Evolutionary conservation across 2,797 vertebrate species (phyloP).

Genomic region (Macrochelys suwanniensis): DNA sequence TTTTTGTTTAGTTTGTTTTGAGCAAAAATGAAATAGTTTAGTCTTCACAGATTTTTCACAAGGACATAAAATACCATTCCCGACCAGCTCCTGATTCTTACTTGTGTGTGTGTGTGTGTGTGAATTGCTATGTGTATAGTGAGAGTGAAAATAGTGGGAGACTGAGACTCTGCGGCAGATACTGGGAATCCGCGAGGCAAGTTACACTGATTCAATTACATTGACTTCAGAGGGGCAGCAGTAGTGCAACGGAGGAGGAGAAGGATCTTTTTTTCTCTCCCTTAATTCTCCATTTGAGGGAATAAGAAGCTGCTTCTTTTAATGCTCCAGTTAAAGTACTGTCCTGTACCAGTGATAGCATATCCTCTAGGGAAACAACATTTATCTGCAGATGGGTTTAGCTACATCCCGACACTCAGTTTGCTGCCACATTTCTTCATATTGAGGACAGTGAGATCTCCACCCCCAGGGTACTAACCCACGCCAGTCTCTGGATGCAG

Average conservation of each 20-base stretch:
- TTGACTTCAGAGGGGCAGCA: background rate
- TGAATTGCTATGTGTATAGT: background rate
- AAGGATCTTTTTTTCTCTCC: background rate
- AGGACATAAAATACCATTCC: background rate
- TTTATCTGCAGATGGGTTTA: background rate
- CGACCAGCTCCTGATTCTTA: no score
- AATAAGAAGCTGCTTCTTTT: conserved; percentile 21
- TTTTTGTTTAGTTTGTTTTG: background rate
- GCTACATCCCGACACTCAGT: background rate
- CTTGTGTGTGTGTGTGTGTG: no score
- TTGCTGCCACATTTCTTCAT: background rate
- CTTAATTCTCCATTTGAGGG: background rate
- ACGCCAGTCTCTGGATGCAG: background rate
- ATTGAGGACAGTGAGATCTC: background rate
- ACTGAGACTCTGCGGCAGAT: background rate
- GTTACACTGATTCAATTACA: background rate
- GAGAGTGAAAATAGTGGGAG: no score
- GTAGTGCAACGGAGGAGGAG: background rate
- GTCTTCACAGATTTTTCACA: background rate
- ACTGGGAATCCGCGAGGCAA: conserved; percentile 19
- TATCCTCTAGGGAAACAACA: background rate
- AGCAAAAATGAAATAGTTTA: background rate
- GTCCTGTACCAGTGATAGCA: background rate
- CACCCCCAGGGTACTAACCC: background rate
- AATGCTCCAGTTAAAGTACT: background rate